Base-by-base conservation (phyloP, 2,888 invertebrate genomes). In the Rhingia rostrata region DNA sequence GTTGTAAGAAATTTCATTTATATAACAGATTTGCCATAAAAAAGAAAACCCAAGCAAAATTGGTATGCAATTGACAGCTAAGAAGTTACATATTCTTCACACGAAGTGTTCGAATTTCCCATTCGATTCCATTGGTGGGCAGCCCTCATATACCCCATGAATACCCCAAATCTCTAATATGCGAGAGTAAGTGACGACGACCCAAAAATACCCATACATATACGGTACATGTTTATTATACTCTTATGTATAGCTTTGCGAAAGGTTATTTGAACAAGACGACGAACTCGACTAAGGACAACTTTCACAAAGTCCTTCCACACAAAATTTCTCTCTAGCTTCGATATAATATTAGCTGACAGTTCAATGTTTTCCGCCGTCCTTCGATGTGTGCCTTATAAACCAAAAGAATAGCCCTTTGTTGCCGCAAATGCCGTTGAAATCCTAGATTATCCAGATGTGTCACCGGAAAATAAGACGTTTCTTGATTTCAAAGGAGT, bases 241-340 rank as follows among this genome's bases (percentile, higher is more conserved):
- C 22, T 22, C 22, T 2, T 22, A 39, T 10, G 7, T 58, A 12
- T 56, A 56, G n/a, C 47, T 1, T 2, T 56, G 22, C 56, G 51
- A 67, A 54, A 41, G 45, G 30, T 37, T 47, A 43, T 56, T 45
- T 33, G 58, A 39, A 49, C 58, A 49, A 14, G n/a, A 39, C 10
- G n/a, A 9, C 4, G 12, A 56, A 56, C 37, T 56, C 45, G 22
- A 3, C 37, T 32, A 7, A 37, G 32, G 37, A 51, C 30, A 39
- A 30, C 33, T 49, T 9, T 39, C 22, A 54, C 37, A 70, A 79
- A 72, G 66, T 72, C 72, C 72, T 37, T 72, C 53, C 53, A 53
- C 72, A 79, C 72, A 79, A 60, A 72, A 72, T 79, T 79, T 73
- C 51, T 64, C 72, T 60, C 64, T 22, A 51, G 60, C 56, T 39